Percentiles rank a stretch among this genome's conserved stretches.
Evolutionary conservation across 2,888 invertebrate genomes (phyloP).

Genomic region (Drosophila cognata): DNA sequence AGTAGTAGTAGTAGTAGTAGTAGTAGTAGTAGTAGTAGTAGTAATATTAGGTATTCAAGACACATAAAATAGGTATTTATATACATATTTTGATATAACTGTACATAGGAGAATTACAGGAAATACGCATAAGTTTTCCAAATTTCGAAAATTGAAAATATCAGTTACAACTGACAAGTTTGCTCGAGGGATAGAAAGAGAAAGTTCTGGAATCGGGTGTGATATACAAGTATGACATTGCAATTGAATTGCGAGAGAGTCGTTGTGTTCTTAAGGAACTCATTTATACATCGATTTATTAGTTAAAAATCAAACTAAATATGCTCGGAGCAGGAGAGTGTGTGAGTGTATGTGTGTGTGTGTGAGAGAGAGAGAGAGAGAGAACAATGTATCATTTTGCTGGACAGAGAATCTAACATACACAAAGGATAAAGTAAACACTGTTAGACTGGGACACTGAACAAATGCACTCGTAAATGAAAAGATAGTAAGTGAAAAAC

Average conservation of each 20-base stretch:
- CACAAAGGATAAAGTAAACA: not conserved
- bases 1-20: slow-evolving; percentile 4
- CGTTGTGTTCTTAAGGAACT: slow-evolving; percentile 2
- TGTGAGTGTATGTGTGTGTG: not conserved
- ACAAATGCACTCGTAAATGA: slow-evolving; percentile 19
- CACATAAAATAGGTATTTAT: slow-evolving; percentile 29
- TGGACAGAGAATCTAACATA: slow-evolving; percentile 1
- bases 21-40: slow-evolving; percentile 3
- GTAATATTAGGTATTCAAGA: slow-evolving; percentile 12
- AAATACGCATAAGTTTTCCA: not conserved
- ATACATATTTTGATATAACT: slow-evolving; percentile 29
- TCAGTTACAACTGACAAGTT: not conserved
- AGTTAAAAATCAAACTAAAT: not conserved
- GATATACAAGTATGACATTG: not conserved
- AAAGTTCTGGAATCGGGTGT: not conserved
- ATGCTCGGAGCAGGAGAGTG: not conserved
- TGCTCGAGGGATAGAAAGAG: not conserved
- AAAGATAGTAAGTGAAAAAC: slow-evolving; percentile 23
- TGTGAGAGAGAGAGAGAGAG: not conserved
- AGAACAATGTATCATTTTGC: not conserved
- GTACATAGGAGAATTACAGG: slow-evolving; percentile 12
- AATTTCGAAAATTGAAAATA: not conserved
- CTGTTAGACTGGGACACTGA: slow-evolving; percentile 17
- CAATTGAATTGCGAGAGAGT: not conserved
- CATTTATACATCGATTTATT: not conserved